These are phyloP conservation scores for Loris lydekkerianus DNA, from an alignment of 2,797 vertebrate genomes.

Conservation along the genomic window DNA sequence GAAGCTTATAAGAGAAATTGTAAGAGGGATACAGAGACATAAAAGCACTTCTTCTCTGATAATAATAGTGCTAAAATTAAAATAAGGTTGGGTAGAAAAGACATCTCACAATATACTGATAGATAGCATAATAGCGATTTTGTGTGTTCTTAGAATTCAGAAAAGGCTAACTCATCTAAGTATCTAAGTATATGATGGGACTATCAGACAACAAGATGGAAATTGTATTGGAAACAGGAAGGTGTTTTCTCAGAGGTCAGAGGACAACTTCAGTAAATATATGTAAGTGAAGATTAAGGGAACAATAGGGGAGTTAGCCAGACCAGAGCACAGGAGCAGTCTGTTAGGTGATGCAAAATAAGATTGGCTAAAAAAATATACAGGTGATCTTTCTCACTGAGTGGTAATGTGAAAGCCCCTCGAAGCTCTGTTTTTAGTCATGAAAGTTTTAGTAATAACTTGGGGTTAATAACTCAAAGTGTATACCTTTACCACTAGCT, in stretches of 20 bases:
- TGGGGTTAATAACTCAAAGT: not conserved
- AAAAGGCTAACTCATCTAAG: not conserved
- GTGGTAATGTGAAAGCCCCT: not conserved
- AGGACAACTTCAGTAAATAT: not conserved
- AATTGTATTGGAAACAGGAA: not conserved
- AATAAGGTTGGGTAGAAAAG: not conserved
- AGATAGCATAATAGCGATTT: not conserved
- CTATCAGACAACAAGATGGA: not conserved
- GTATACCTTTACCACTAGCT: not conserved
- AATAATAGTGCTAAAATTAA: not conserved
- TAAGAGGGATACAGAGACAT: not conserved
- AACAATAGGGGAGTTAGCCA: not conserved
- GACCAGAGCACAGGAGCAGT: not conserved
- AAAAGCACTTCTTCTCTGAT: not conserved
- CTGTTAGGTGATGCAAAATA: not conserved
- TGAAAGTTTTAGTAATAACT: not conserved
- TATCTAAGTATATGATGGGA: not conserved
- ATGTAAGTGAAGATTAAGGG: not conserved
- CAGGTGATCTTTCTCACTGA: not conserved
- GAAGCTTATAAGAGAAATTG: slow-evolving; percentile 18
- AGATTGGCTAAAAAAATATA: not conserved
- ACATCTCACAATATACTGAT: not conserved
- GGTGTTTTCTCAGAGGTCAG: not conserved
- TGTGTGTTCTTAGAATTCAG: not conserved
- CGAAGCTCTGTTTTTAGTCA: not conserved